Percentiles rank a stretch among this genome's conserved stretches.
These are phyloP conservation scores for Rhynchonycteris naso DNA, from an alignment of 2,797 vertebrate species.

Conservation along the genomic window DNA sequence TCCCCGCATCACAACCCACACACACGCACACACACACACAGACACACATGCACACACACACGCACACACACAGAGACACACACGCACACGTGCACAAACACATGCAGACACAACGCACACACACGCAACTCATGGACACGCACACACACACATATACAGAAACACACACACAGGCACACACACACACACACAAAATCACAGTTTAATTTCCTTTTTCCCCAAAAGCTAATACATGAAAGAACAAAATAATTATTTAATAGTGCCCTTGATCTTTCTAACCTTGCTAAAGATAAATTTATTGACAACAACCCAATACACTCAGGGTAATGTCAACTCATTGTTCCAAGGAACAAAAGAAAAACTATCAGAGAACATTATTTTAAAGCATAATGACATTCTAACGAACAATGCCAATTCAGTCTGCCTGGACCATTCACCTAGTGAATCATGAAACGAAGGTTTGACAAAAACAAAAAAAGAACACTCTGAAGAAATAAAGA, in stretches of 20 bases:
- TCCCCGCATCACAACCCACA: neutral
- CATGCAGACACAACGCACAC: no score
- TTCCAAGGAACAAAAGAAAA: neutral
- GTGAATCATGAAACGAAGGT: neutral
- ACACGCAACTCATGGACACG: no score
- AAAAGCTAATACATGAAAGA: neutral
- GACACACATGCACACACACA: neutral
- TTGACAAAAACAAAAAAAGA: neutral
- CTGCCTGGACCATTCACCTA: neutral
- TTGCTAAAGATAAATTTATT: constrained; percentile 21
- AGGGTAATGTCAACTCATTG: neutral
- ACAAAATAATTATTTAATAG: neutral
- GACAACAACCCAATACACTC: neutral
- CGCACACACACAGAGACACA: neutral
- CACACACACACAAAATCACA: neutral
- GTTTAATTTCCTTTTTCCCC: neutral
- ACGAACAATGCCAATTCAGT: neutral
- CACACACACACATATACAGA: no score
- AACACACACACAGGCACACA: no score
- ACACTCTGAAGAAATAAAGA: neutral
- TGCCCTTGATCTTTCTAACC: neutral
- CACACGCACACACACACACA: no score
- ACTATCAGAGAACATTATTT: neutral
- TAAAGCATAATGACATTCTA: neutral
- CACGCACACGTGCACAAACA: no score